A percentile compares a stretch with the other conserved stretches of the same genome.
phyloP scores from a whole-genome alignment of 2,113 vertebrate genomes.

The Scalopus aquaticus region DNA sequence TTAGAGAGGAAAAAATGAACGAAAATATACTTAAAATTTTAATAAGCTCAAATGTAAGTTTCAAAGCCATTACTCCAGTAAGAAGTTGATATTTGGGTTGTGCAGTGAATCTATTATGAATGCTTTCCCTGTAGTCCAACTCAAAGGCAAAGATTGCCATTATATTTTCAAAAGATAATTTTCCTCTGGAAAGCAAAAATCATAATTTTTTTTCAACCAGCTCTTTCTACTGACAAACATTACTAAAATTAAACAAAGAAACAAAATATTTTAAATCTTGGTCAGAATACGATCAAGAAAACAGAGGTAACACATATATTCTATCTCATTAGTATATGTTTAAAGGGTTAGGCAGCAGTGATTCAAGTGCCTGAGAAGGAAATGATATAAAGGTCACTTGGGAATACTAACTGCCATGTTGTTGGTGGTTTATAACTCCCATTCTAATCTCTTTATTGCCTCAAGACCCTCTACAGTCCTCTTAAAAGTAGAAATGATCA shows the following conservation, averaged over 20 bases:
- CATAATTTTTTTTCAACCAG: background rate
- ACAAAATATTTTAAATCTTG: constrained; percentile 13
- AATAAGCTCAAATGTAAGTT: background rate
- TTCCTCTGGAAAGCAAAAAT: constrained; percentile 24
- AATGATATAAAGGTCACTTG: background rate
- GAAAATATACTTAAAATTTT: background rate
- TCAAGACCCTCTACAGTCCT: background rate
- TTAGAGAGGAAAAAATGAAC: background rate
- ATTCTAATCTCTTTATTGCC: background rate
- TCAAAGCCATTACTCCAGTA: background rate
- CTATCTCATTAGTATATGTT: background rate
- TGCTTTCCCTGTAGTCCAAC: background rate
- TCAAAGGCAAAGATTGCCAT: background rate
- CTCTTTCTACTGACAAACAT: background rate
- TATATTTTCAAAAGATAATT: background rate
- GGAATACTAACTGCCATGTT: background rate
- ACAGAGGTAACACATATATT: background rate
- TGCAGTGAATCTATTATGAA: background rate
- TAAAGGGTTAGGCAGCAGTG: background rate
- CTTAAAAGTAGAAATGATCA: background rate
- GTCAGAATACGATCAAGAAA: background rate
- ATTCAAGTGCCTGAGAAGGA: constrained; percentile 20
- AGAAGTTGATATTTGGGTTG: background rate
- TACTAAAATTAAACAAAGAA: constrained; percentile 16
- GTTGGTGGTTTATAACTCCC: background rate